Conservation (phyloP, 2,888 invertebrate genomes). For the Phrixothrix hirtus region DNA sequence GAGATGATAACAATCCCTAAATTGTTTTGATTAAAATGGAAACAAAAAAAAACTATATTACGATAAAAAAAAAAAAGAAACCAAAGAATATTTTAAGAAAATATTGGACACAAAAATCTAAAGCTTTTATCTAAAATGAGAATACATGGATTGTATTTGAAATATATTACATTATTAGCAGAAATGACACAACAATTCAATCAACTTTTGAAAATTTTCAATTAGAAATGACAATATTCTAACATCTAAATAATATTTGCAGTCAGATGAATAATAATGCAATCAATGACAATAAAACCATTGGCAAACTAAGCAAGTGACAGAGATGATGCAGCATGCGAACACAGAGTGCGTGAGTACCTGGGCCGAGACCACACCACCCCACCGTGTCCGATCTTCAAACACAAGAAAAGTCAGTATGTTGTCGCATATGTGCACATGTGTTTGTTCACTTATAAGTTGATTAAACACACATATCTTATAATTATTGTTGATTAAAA, state of each 20-base stretch:
- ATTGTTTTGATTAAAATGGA: too few relatives aligned
- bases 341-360: slow-evolving; percentile 57
- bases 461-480: slow-evolving; percentile 12
- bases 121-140: background rate
- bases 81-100: too few relatives aligned
- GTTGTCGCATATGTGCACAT: slow-evolving; percentile 28
- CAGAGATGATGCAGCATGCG: slow-evolving; percentile 57
- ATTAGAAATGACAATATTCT: slow-evolving; percentile 49
- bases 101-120: too few relatives aligned
- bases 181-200: background rate
- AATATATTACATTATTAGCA: background rate
- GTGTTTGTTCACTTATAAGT: slow-evolving; percentile 23
- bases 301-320: slow-evolving; percentile 57
- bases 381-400: slow-evolving; percentile 46
- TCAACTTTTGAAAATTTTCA: background rate
- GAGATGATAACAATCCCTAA: too few relatives aligned
- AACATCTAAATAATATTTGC: slow-evolving; percentile 38
- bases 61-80: too few relatives aligned
- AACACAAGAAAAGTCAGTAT: slow-evolving; percentile 45
- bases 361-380: slow-evolving; percentile 49
- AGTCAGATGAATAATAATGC: slow-evolving; percentile 37
- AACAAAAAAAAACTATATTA: too few relatives aligned
- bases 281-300: slow-evolving; percentile 46
- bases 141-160: background rate
- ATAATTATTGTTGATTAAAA: background rate